Conservation (phyloP, 2,888 invertebrate genomes). For the Unio pictorum region DNA sequence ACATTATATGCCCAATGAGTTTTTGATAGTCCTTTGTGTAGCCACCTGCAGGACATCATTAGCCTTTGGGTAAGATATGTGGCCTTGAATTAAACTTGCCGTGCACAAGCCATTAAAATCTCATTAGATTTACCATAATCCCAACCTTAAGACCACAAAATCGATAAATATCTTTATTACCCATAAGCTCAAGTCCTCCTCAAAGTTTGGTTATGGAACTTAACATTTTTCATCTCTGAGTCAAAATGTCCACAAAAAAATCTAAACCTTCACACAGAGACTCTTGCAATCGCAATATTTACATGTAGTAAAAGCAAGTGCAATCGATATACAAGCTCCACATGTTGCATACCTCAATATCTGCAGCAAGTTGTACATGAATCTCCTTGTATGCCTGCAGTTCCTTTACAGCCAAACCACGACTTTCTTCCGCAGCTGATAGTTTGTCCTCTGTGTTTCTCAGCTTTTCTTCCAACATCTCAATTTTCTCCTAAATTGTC, state of each 20-base stretch:
- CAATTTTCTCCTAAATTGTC: slow-evolving; percentile 42
- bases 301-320: slow-evolving; percentile 2
- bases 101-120: neutral
- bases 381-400: slow-evolving; percentile 47
- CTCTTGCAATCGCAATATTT: neutral
- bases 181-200: too few species aligned
- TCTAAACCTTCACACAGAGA: too few species aligned
- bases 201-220: too few species aligned
- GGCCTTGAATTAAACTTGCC: too few species aligned
- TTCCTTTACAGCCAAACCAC: slow-evolving; percentile 58
- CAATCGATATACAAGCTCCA: neutral
- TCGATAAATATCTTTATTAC: too few species aligned
- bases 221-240: too few species aligned
- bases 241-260: too few species aligned
- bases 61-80: neutral
- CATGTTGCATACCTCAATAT: slow-evolving; percentile 49
- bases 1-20: too few species aligned
- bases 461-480: slow-evolving; percentile 47
- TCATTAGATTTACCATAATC: neutral
- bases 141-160: too few species aligned
- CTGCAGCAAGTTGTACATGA: slow-evolving; percentile 48
- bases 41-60: too few species aligned
- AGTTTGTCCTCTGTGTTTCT: slow-evolving; percentile 64
- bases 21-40: too few species aligned
- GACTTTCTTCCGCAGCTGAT: slow-evolving; percentile 60